Base-by-base conservation (phyloP, 2,113 vertebrate genomes). In the Lepidiolamprologus cunningtoni region DNA sequence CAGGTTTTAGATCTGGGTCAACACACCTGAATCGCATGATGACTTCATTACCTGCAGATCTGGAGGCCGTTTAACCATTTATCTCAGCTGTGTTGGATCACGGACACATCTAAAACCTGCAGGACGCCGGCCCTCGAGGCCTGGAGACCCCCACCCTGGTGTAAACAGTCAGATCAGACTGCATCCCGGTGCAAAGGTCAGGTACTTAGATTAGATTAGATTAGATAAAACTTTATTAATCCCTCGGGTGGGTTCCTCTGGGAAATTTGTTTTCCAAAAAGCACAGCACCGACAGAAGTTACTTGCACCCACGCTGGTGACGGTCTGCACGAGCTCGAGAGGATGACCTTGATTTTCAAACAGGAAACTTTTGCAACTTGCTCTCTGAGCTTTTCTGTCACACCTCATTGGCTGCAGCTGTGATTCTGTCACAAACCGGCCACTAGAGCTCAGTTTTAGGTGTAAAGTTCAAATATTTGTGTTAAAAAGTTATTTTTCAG, bases 361-460 rank as follows among this genome's bases (percentile, higher is more conserved):
- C 55, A 8, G 54, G 12, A 26, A 57, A 57, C 14, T 31, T 31
- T 26, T 26, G 23, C 23, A 23, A 23, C 23, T 57, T 14, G 2
- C 21, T 26, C 21, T 26, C 21, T 14, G 54, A 26, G 6, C 3
- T 8, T 57, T 26, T 26, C 4, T 26, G 54, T 28, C 23, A 16
- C 54, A 57, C 12, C 12, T 57, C 21, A 26, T 7, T 57, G 57
- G 26, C 58, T 63, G 58, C 58, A 63, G 58, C 2, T 7, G 9
- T 63, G 0, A 19, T 4, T 26, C 54, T 55, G 58, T 19, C 26
- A 33, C 58, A 0, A 19, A 63, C 16, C 28, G 2, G 28, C 28
- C 6, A 2, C 9, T 33, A 11, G 31, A 33, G 28, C 1, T 6
- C 28, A 63, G 9, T 63, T 63, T 33, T 33, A 63, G 9, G 16